A percentile compares a stretch with the other conserved stretches of the same genome.
phyloP scores from a whole-genome alignment of 1,140 invertebrate species.

The Hyposmocoma kahamanoa region DNA sequence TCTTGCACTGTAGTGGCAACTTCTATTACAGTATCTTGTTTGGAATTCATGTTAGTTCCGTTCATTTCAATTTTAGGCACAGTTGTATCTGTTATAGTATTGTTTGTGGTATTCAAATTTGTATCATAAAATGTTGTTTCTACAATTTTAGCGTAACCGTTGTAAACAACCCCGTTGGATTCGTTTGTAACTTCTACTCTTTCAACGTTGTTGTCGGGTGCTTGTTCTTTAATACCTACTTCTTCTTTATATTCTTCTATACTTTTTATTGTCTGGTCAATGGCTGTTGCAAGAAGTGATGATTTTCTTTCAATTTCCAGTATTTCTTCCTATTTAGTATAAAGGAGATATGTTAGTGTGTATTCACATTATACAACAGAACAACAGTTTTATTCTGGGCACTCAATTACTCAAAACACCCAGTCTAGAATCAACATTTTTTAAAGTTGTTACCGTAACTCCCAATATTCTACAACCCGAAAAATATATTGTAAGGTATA shows the following conservation, averaged over 20 bases:
- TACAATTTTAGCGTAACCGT: slow-evolving; percentile 10
- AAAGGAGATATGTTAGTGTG: no score
- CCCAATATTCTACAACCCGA: no score
- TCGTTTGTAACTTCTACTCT: slow-evolving; percentile 8
- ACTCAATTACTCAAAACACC: no score
- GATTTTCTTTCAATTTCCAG: slow-evolving; percentile 50
- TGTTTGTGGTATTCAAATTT: no score
- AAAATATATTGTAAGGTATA: no score
- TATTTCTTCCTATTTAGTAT: slow-evolving; percentile 41
- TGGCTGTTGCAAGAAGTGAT: slow-evolving; percentile 48
- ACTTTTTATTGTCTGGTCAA: slow-evolving; percentile 50
- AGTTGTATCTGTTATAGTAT: slow-evolving; percentile 2
- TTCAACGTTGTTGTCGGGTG: not conserved
- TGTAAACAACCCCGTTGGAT: slow-evolving; percentile 6
- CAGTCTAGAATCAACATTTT: no score
- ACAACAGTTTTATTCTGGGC: no score
- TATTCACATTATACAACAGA: no score
- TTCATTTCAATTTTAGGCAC: no score
- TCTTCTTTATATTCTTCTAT: slow-evolving; percentile 60
- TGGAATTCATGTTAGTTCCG: slow-evolving; percentile 2
- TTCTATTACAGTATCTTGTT: slow-evolving; percentile 9
- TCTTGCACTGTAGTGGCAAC: slow-evolving; percentile 6
- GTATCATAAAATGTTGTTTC: slow-evolving; percentile 7
- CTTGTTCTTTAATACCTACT: slow-evolving; percentile 27
- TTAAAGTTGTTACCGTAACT: no score